Base-by-base conservation (phyloP, 2,888 invertebrate genomes). In the Notodonta dromedarius region DNA sequence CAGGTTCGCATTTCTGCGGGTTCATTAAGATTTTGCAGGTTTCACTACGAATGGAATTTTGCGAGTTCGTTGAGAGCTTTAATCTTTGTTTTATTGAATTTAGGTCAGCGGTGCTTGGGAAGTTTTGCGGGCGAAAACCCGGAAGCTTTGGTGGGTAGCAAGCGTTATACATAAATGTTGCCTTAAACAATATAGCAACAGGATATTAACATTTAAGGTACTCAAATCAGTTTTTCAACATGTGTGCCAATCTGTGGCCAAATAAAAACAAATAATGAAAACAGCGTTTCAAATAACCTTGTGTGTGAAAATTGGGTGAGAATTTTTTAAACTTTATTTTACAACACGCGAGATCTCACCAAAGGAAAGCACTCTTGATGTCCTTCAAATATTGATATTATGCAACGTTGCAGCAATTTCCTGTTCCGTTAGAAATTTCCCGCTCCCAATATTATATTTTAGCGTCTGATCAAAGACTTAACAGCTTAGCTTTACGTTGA, bases 11-110 rank as follows among this genome's bases (percentile, higher is more conserved):
- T 12, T 42, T 42, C 8, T 42, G 12, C 11, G 42, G 42, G 11
- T 46, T 46, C 46, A 46, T 46, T 4, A 9, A 46, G 4, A n/a
- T n/a, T n/a, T 46, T 13, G 12, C 13, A 11, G 46, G 46, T 46
- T 46, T 46, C 46, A 46, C 13, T 11, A 46, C n/a, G 5, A 46
- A 46, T 46, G 5, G 11, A 46, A n/a, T 46, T n/a, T 46, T n/a
- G 46, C 46, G 46, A 11, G 13, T n/a, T 13, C 5, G 4, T n/a
- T n/a, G 4, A 46, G 46, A 46, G 13, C 11, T 42, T 9, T 46
- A 46, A 46, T 46, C 42, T 46, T n/a, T n/a, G 46, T 46, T 46
- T 46, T 46, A 46, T 46, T n/a, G n/a, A 46, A 46, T 46, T 46
- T 46, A 5, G 13, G 46, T 46, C 46, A 46, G n/a, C 13, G 46